Percentiles rank a stretch among this genome's conserved stretches.
Evolutionary conservation across 2,888 invertebrate genomes (phyloP).

Genomic region (Aromia moschata): DNA sequence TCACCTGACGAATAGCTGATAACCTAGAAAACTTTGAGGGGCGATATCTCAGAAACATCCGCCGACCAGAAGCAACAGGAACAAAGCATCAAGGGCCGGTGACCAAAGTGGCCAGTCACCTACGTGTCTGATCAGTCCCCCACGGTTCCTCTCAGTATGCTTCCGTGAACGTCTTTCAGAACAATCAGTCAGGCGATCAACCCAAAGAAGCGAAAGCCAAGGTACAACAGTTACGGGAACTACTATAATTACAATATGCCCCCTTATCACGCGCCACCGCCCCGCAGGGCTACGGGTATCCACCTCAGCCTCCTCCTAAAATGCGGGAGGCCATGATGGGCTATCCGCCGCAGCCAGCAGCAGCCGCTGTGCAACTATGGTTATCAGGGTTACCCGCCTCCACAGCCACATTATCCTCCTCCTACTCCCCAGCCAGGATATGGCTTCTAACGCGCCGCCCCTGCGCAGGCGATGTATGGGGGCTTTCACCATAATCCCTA

Average conservation of each 20-base stretch:
- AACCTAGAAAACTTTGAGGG: slow-evolving; percentile 44
- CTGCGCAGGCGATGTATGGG: slow-evolving; percentile 48
- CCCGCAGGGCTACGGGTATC: slow-evolving; percentile 55
- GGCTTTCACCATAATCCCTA: slow-evolving; percentile 54
- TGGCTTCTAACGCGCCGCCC: slow-evolving; percentile 43
- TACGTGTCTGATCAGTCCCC: slow-evolving; percentile 55
- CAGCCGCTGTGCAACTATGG: slow-evolving; percentile 51
- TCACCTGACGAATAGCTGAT: slow-evolving; percentile 51
- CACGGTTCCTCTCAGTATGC: slow-evolving; percentile 26
- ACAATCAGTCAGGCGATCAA: slow-evolving; percentile 39
- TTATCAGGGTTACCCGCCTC: slow-evolving; percentile 56
- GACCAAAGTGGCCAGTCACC: slow-evolving; percentile 54
- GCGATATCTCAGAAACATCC: slow-evolving; percentile 45
- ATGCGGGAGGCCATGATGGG: too few relatives aligned
- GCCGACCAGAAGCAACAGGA: slow-evolving; percentile 41
- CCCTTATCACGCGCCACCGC: slow-evolving; percentile 47
- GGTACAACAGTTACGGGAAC: slow-evolving; percentile 38
- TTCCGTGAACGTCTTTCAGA: slow-evolving; percentile 31
- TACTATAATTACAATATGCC: slow-evolving; percentile 52
- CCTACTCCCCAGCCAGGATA: slow-evolving; percentile 46
- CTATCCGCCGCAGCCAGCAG: slow-evolving; percentile 52
- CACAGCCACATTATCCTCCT: slow-evolving; percentile 53
- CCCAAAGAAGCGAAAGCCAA: too few relatives aligned
- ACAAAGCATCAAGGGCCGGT: slow-evolving; percentile 49
- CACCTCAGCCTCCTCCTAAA: slow-evolving; percentile 55